phyloP scores from a whole-genome alignment of 2,797 vertebrate genomes.

The Sebastes melanostomus region DNA sequence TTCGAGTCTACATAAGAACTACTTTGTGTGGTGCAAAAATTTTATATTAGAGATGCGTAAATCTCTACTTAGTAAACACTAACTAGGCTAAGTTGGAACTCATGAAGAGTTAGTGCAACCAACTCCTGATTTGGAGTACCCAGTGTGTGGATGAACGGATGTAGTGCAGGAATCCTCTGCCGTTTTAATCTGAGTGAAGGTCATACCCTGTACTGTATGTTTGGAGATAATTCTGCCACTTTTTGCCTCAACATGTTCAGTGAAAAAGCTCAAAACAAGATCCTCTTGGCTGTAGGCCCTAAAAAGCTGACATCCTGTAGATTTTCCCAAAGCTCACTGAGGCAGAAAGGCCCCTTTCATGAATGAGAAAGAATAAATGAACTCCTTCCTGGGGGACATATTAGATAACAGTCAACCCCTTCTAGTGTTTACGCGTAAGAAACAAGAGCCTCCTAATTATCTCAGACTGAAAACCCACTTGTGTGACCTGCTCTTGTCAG shows the following conservation, averaged over 20 bases:
- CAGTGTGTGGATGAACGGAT: not conserved
- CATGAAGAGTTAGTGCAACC: not conserved
- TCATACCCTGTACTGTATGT: not conserved
- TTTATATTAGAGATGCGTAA: not conserved
- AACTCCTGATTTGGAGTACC: not conserved
- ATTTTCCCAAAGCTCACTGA: not conserved
- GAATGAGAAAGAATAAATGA: not conserved
- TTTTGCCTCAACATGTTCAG: not conserved
- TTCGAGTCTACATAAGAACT: not conserved
- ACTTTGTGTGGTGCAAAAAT: not conserved
- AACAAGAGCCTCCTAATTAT: conserved; percentile 12
- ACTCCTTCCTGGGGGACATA: not conserved
- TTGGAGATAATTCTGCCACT: not conserved
- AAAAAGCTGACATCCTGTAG: not conserved
- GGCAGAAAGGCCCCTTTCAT: not conserved
- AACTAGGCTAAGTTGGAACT: not conserved
- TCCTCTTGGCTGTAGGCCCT: not conserved
- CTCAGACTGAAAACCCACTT: not conserved
- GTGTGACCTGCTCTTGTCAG: conserved; percentile 33
- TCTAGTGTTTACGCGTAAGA: not conserved
- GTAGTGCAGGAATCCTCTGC: not conserved
- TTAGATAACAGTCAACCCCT: not conserved
- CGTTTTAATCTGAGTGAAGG: not conserved
- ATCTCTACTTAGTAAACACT: not conserved
- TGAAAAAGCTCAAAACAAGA: not conserved